Conservation (phyloP, 2,113 vertebrate species). For the Apistogramma diplotaenia region DNA sequence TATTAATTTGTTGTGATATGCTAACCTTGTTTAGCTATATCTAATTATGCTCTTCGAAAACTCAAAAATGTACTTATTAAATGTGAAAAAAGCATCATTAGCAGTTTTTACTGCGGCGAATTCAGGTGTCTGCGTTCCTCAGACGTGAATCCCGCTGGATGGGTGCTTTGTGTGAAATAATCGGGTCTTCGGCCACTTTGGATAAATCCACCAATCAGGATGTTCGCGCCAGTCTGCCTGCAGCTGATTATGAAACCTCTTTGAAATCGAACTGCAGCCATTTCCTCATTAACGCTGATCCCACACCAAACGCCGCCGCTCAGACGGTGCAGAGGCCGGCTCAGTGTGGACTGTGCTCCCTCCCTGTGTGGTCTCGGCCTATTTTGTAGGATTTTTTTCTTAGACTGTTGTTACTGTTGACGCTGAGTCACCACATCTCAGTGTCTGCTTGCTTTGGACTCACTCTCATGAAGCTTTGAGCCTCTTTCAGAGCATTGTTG, state of each 20-base stretch:
- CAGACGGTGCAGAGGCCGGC: background rate
- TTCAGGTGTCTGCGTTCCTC: too few species aligned
- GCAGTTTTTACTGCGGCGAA: too few species aligned
- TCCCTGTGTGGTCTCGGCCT: constrained; percentile 39
- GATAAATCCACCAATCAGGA: background rate
- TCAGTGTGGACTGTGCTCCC: background rate
- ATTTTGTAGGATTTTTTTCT: background rate
- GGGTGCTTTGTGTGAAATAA: background rate
- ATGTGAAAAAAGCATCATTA: too few species aligned
- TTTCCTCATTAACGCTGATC: constrained; percentile 30
- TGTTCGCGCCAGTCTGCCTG: background rate
- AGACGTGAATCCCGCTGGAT: background rate
- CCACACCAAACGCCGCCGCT: background rate
- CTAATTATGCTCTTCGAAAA: too few species aligned
- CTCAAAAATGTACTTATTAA: too few species aligned
- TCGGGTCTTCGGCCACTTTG: background rate
- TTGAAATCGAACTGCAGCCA: background rate
- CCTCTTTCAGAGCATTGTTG: background rate
- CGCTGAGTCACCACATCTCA: background rate
- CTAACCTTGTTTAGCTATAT: too few species aligned
- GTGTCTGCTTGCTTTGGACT: constrained; percentile 7
- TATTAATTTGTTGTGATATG: too few species aligned
- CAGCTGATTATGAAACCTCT: background rate
- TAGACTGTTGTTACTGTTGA: constrained; percentile 12
- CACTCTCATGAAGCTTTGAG: constrained; percentile 4